Conservation (phyloP, 2,797 vertebrate genomes). For the Eidolon dupreanum region DNA sequence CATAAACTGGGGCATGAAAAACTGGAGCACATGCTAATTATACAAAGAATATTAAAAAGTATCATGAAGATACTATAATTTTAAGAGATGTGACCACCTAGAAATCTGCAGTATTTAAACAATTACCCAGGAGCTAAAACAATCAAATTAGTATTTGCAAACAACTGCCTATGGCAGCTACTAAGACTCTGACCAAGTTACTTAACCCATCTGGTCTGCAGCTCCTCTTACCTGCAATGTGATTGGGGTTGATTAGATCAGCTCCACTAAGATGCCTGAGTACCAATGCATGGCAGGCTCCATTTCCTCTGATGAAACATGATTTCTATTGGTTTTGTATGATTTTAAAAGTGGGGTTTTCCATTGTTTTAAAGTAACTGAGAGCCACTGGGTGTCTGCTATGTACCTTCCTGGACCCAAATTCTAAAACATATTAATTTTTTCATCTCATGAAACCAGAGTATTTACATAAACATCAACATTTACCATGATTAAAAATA, state of each 20-base stretch:
- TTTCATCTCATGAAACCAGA: not conserved
- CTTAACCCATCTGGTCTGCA: not conserved
- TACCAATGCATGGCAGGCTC: not conserved
- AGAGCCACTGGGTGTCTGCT: not conserved
- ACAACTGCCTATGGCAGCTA: not conserved
- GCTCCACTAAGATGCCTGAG: not conserved
- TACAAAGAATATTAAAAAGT: not conserved
- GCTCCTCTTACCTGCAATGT: not conserved
- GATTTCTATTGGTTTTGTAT: not conserved
- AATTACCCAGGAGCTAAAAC: constrained; percentile 25
- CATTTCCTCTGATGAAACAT: not conserved
- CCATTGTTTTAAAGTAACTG: not conserved
- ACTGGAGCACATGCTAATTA: not conserved
- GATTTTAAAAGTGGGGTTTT: not conserved
- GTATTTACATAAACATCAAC: constrained; percentile 18
- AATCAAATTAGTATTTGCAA: constrained; percentile 31
- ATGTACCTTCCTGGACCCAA: not conserved
- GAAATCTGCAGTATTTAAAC: not conserved
- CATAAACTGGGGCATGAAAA: not conserved
- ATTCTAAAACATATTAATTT: not conserved
- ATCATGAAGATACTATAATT: not conserved
- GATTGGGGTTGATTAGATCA: not conserved
- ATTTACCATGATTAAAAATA: constrained; percentile 27
- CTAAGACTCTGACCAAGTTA: not conserved
- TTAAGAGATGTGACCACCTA: not conserved